These are phyloP conservation scores for Cuniculus paca DNA, from an alignment of 2,797 vertebrate species.

Conservation along the genomic window DNA sequence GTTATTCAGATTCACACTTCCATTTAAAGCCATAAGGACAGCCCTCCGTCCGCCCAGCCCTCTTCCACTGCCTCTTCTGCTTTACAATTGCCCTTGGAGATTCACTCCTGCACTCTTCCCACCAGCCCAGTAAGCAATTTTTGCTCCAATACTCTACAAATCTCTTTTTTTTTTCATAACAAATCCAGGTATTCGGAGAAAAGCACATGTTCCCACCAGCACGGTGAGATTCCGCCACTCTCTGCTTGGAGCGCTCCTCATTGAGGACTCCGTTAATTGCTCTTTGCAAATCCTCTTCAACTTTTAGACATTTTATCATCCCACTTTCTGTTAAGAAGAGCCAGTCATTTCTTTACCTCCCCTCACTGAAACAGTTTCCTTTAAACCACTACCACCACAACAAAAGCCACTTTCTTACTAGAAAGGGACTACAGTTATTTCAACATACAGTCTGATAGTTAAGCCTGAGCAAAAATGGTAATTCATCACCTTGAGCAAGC, in stretches of 20 bases:
- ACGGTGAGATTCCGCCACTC: not conserved
- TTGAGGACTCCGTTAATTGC: not conserved
- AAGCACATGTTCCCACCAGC: not conserved
- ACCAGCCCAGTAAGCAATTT: not conserved
- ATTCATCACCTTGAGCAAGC: not conserved
- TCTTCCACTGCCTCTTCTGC: not conserved
- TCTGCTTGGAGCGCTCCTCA: not conserved
- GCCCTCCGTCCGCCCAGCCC: not conserved
- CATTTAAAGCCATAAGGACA: not conserved
- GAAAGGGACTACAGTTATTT: not conserved
- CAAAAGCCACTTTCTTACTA: not conserved
- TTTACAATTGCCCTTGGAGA: not conserved
- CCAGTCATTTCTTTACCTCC: not conserved
- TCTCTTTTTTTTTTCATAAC: not conserved
- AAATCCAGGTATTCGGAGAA: not conserved
- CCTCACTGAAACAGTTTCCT: not conserved
- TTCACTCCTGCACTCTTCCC: not conserved
- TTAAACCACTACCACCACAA: not conserved
- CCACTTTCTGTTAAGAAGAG: not conserved
- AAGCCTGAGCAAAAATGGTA: not conserved
- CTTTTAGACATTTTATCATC: constrained; percentile 22
- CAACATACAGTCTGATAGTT: not conserved
- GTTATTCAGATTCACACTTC: constrained; percentile 35
- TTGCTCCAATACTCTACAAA: not conserved
- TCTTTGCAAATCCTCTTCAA: not conserved